Conservation (phyloP, 2,113 vertebrate genomes). For the Anhinga rufa region DNA sequence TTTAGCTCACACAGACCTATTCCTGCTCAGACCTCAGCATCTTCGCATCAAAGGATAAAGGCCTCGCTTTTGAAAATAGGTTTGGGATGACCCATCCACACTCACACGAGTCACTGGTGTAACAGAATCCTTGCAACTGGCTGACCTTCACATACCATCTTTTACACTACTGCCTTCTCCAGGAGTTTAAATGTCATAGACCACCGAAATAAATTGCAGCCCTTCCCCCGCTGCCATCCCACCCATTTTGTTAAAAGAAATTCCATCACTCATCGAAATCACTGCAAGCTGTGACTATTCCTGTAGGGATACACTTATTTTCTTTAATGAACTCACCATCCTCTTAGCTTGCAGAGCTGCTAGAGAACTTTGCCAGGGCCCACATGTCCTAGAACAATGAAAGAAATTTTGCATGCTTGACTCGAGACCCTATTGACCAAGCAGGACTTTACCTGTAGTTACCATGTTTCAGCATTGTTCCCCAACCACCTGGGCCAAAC, state of each 20-base stretch:
- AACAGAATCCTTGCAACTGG: background rate
- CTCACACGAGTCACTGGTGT: background rate
- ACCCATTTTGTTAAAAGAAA: background rate
- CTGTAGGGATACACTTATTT: background rate
- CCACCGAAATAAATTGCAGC: background rate
- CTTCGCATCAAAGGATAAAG: background rate
- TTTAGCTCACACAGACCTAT: background rate
- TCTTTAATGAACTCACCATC: background rate
- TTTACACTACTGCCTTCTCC: background rate
- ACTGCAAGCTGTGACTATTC: background rate
- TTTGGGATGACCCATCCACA: background rate
- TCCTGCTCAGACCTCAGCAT: background rate
- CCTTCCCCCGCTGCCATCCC: too few relatives aligned
- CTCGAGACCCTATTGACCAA: background rate
- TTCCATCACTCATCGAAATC: background rate
- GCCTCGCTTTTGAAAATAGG: background rate
- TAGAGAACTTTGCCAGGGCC: background rate
- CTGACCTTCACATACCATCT: background rate
- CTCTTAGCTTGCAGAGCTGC: background rate
- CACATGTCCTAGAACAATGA: slow-evolving; percentile 22
- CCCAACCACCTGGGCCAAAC: slow-evolving; percentile 39
- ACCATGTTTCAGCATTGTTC: slow-evolving; percentile 36
- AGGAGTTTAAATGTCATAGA: background rate
- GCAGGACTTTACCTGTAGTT: background rate
- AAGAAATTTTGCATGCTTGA: slow-evolving; percentile 19